Base-by-base conservation (phyloP, 2,113 vertebrate species). In the Marmota flaviventris region DNA sequence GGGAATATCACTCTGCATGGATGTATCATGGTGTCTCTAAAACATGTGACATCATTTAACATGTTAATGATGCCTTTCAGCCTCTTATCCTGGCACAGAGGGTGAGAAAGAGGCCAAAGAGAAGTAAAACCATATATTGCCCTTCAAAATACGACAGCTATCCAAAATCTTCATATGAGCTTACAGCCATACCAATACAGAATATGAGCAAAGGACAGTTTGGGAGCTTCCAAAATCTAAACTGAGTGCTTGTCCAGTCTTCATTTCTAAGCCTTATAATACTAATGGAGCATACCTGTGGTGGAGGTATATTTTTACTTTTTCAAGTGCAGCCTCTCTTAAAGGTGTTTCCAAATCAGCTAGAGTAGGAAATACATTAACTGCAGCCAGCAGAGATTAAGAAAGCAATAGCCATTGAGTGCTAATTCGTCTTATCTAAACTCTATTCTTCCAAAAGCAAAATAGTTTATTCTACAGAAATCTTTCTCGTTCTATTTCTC, bases 31-130 rank as follows among this genome's bases (percentile, higher is more conserved):
- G 63, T 18, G 39, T 88, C 56, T 67, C 42, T 56, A 63, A 89
- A 72, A 8, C 27, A 75, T 93, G 92, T 61, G 24, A 37, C 51
- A 42, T 53, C 86, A 51, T 79, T 95, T 94, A 81, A 63, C 53
- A 91, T 34, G 32, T 92, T 51, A 92, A 89, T 93, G 69, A 86
- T 89, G 61, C n/a, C 93, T 92, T 96, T 98, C 84, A 96, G 63
- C 42, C 27, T 79, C 84, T 79, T 7, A 10, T 24, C 4, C 20
- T 61, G 25, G 27, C 94, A 69, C 76, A 10, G 42, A 75, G n/a
- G 14, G 48, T 75, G 45, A 92, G 0, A 63, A 94, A 85, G 72
- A 77, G 84, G 13, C 45, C 51, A 20, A 86, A 75, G 65, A 97
- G 93, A 93, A 89, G n/a, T 9, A 92, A 78, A 93, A 12, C 11